Conservation (phyloP, 2,888 invertebrate genomes). For the Drosophila borborema region DNA sequence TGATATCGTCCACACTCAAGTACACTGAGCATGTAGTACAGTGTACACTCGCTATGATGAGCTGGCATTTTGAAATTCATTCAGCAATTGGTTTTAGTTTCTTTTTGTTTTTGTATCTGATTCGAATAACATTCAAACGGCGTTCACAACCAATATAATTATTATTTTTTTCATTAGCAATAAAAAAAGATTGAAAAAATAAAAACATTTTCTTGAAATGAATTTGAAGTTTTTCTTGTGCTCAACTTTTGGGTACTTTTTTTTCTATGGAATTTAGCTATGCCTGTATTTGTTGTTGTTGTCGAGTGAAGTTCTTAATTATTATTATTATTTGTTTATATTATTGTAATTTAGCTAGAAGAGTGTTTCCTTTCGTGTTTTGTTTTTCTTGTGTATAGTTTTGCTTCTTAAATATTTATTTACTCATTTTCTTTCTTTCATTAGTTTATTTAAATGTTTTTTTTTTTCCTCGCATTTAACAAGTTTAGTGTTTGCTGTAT, state of each 20-base stretch:
- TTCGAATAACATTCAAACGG: constrained; percentile 73
- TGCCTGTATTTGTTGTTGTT: constrained; percentile 42
- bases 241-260: constrained; percentile 30
- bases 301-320: constrained; percentile 72
- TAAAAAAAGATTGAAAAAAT: constrained; percentile 17
- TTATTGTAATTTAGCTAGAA: constrained; percentile 79
- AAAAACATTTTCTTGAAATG: constrained; percentile 13
- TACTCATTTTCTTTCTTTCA: constrained; percentile 25
- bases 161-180: constrained; percentile 47
- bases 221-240: constrained; percentile 41
- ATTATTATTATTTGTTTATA: constrained; percentile 23
- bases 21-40: constrained; percentile 59
- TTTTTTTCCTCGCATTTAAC: constrained; percentile 35
- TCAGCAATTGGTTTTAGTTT: constrained; percentile 64
- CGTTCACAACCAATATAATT: constrained; percentile 79
- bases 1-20: constrained; percentile 25
- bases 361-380: constrained; percentile 38
- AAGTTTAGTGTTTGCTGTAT: constrained; percentile 49
- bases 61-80: constrained; percentile 55
- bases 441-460: constrained; percentile 56
- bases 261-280: constrained; percentile 58
- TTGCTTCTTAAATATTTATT: constrained; percentile 50
- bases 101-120: constrained; percentile 46
- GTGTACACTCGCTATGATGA: constrained; percentile 30
- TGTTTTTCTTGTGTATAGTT: constrained; percentile 18